These are phyloP conservation scores for Cephus nigrinus DNA, from an alignment of 2,888 invertebrate genomes.

Conservation along the genomic window DNA sequence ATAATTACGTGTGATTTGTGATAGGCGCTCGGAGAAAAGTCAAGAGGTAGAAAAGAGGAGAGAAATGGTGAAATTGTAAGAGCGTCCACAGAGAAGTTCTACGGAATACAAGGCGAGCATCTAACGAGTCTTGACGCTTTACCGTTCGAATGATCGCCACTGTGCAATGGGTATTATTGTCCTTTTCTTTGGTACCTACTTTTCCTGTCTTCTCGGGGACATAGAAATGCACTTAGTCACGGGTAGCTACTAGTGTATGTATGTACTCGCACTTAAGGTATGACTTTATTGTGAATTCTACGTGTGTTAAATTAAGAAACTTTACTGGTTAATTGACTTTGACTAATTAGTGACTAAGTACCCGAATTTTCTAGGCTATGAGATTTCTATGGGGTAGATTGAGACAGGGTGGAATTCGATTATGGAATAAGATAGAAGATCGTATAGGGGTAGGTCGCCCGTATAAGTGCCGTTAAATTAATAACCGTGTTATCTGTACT, in stretches of 20 bases:
- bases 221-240: not conserved
- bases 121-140: not conserved
- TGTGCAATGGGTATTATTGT: not conserved
- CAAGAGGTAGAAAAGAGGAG: not conserved
- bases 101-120: not conserved
- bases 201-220: not conserved
- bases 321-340: not conserved
- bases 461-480: conserved; percentile 31
- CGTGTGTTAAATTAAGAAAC: not conserved
- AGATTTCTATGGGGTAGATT: not conserved
- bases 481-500: conserved; percentile 30
- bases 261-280: not conserved
- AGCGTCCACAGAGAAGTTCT: not conserved
- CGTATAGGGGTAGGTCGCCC: conserved; percentile 3
- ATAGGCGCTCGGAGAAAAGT: not conserved
- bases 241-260: not conserved
- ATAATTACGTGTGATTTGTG: conserved; percentile 15
- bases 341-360: not conserved
- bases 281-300: not conserved
- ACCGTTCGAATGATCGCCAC: not conserved
- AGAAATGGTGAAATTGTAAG: not conserved
- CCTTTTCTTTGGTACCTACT: not conserved
- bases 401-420: not conserved
- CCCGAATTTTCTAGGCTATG: not conserved
- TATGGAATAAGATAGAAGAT: not conserved